Percentiles rank a stretch among this genome's conserved stretches.
Conservation (phyloP, 2,797 vertebrate genomes). For the Galaxias olidus region DNA sequence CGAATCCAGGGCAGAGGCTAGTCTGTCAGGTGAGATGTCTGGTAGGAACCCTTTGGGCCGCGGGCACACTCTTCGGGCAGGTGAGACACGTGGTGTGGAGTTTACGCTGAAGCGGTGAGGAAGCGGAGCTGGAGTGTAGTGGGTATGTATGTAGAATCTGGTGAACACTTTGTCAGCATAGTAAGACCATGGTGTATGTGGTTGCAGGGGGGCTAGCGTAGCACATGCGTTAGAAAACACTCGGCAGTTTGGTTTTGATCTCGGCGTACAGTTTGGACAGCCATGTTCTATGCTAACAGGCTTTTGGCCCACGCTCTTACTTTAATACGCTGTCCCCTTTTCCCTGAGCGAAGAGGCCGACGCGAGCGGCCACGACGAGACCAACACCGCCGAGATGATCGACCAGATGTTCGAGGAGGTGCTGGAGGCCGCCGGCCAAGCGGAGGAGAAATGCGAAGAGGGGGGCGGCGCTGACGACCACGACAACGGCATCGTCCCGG, state of each 20-base stretch:
- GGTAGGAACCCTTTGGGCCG: no score
- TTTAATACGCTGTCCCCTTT: slow-evolving; percentile 4
- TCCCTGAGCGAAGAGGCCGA: slow-evolving; percentile 54
- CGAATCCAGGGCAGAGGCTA: slow-evolving; percentile 33
- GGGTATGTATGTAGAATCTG: no score
- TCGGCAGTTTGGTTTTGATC: no score
- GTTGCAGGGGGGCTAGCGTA: no score
- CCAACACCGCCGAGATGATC: slow-evolving; percentile 72
- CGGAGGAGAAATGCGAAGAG: slow-evolving; percentile 37
- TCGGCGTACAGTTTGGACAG: no score
- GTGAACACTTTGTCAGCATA: no score
- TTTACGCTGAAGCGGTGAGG: background rate
- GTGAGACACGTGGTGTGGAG: background rate
- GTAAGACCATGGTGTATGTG: no score
- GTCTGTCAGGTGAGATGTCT: slow-evolving; percentile 56
- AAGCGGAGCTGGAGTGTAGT: no score
- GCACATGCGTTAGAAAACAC: no score
- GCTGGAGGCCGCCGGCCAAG: slow-evolving; percentile 63
- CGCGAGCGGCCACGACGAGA: slow-evolving; percentile 52
- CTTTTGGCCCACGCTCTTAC: no score
- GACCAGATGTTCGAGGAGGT: slow-evolving; percentile 80
- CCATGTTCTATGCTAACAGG: no score
- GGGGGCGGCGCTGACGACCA: slow-evolving; percentile 20
- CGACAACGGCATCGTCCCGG: slow-evolving; percentile 40
- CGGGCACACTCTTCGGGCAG: background rate